A percentile compares a stretch with the other conserved stretches of the same genome.
Conservation (phyloP, 2,888 invertebrate genomes). For the Drosophila crucigera region DNA sequence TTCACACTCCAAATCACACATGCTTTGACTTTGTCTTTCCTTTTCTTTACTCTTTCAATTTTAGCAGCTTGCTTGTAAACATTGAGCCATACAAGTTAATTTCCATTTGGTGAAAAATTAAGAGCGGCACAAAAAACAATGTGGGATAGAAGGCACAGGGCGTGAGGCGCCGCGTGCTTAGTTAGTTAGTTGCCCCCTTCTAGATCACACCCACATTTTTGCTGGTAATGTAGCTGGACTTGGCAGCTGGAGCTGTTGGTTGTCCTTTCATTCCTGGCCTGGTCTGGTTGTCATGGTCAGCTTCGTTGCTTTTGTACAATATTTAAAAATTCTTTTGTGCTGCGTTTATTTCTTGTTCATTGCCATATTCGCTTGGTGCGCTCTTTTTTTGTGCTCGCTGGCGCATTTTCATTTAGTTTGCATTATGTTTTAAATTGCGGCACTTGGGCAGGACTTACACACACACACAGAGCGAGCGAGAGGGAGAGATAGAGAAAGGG, state of each 20-base stretch:
- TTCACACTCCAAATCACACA: conserved; percentile 18
- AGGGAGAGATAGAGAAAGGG: not conserved
- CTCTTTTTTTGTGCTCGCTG: conserved; percentile 19
- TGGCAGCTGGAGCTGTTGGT: conserved; percentile 11
- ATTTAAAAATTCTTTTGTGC: conserved; percentile 63
- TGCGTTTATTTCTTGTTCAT: conserved; percentile 32
- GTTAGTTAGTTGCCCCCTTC: conserved; percentile 25
- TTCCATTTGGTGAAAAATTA: conserved; percentile 41
- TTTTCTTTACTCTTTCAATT: not conserved
- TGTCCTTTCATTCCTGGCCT: conserved; percentile 17
- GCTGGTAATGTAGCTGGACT: conserved; percentile 1
- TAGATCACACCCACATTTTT: conserved; percentile 1
- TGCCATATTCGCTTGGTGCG: not conserved
- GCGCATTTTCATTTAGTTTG: conserved; percentile 62
- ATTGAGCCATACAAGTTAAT: conserved; percentile 46
- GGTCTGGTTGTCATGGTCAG: conserved; percentile 41
- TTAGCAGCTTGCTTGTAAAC: conserved; percentile 27
- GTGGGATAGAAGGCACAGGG: not conserved
- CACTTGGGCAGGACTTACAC: conserved; percentile 37
- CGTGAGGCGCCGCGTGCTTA: conserved; percentile 24
- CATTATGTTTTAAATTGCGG: conserved; percentile 57
- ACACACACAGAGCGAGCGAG: not conserved
- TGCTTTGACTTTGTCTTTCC: not conserved
- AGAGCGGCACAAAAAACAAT: conserved; percentile 5
- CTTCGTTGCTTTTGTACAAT: conserved; percentile 51